phyloP scores from a whole-genome alignment of 2,797 vertebrate species.

The Synanceia verrucosa region DNA sequence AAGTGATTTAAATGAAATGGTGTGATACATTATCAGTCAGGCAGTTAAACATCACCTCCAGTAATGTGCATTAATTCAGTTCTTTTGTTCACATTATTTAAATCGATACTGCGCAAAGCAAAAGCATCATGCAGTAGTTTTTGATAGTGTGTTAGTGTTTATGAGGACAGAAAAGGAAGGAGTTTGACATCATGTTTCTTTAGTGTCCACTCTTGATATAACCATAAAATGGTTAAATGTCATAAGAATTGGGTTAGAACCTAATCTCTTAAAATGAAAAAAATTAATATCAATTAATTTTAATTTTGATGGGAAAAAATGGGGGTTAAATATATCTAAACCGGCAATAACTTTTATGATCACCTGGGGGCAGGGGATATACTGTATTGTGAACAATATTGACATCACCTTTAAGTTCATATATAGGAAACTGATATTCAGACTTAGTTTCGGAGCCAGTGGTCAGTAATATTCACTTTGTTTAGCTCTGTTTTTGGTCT shows the following conservation, averaged over 20 bases:
- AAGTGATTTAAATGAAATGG: slow-evolving; percentile 4
- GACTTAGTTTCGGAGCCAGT: neutral
- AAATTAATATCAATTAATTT: neutral
- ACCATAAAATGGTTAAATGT: slow-evolving; percentile 2
- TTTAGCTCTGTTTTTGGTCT: neutral
- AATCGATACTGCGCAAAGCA: neutral
- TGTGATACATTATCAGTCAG: neutral
- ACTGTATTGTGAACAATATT: no score
- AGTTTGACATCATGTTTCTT: slow-evolving; percentile 15
- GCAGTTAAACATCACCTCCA: neutral
- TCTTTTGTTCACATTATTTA: neutral
- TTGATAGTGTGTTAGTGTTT: neutral
- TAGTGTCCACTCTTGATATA: neutral
- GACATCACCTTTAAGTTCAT: neutral
- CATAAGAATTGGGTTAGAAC: neutral
- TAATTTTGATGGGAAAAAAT: neutral
- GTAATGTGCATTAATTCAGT: neutral
- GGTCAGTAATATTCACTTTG: neutral
- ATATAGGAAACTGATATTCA: no score
- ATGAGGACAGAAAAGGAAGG: neutral
- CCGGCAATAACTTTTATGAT: neutral
- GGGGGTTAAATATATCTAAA: neutral
- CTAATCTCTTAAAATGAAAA: neutral
- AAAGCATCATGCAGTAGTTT: neutral
- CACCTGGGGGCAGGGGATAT: no score